These are phyloP conservation scores for Mongoloraphidia duomilia DNA, from an alignment of 2,888 invertebrate species.

Conservation along the genomic window DNA sequence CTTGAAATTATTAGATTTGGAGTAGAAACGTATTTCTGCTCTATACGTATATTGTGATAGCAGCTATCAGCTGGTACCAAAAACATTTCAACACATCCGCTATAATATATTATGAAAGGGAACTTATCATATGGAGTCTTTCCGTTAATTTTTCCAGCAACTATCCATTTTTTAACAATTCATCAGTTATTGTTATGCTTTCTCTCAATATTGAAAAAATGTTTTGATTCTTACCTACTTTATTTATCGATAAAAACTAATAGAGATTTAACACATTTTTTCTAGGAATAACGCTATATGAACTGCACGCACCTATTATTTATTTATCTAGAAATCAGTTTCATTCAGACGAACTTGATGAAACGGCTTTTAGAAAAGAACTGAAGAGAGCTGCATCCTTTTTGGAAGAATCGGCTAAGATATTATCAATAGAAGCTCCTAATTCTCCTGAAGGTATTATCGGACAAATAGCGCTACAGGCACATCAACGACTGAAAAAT, in stretches of 20 bases:
- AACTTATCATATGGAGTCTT: no score
- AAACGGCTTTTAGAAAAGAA: slow-evolving; percentile 42
- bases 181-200: no score
- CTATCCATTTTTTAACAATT: no score
- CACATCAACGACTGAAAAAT: slow-evolving; percentile 25
- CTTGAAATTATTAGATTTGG: no score
- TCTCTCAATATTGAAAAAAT: background rate
- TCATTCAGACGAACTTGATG: slow-evolving; percentile 39
- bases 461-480: slow-evolving; percentile 40
- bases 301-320: slow-evolving; percentile 64
- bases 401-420: slow-evolving; percentile 47
- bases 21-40: no score
- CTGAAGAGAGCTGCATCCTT: slow-evolving; percentile 47
- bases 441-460: slow-evolving; percentile 50
- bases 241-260: background rate
- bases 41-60: no score
- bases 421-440: slow-evolving; percentile 51
- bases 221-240: background rate
- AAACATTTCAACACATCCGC: no score
- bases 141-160: no score
- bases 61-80: no score
- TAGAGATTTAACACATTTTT: slow-evolving; percentile 6
- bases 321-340: slow-evolving; percentile 52
- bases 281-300: slow-evolving; percentile 65
- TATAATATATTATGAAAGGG: no score